Conservation (phyloP, 2,797 vertebrate species). For the Lacerta agilis region DNA sequence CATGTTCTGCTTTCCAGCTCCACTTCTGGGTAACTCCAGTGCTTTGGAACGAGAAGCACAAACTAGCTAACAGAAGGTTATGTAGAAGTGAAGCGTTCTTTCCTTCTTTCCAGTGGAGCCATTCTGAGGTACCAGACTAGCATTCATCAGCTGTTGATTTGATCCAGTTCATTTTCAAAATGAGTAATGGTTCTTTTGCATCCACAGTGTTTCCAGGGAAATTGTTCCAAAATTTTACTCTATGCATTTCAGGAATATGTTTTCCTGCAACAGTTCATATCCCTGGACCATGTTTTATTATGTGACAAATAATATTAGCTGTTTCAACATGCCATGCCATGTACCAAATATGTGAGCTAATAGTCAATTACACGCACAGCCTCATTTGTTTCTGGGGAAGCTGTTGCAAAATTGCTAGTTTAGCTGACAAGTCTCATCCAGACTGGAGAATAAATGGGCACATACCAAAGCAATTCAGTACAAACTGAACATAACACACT, state of each 20-base stretch:
- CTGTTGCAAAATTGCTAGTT: constrained; percentile 59
- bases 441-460: constrained; percentile 22
- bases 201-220: background rate
- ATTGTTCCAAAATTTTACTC: background rate
- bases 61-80: background rate
- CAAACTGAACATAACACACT: constrained; percentile 13
- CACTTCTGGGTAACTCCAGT: background rate
- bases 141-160: background rate
- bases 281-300: background rate
- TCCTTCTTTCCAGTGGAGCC: background rate
- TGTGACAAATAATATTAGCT: constrained; percentile 14
- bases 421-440: constrained; percentile 57
- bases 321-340: background rate
- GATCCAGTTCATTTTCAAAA: background rate
- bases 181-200: background rate
- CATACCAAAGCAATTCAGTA: constrained; percentile 41
- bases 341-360: constrained; percentile 19
- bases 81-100: background rate
- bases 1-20: background rate
- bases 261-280: background rate
- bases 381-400: constrained; percentile 48
- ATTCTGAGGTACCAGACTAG: background rate
- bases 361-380: constrained; percentile 33
- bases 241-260: background rate
- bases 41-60: background rate